Percentiles rank a stretch among this genome's conserved stretches.
phyloP scores from a whole-genome alignment of 2,113 vertebrate genomes.

The zebrafish (Danio rerio) region DNA sequence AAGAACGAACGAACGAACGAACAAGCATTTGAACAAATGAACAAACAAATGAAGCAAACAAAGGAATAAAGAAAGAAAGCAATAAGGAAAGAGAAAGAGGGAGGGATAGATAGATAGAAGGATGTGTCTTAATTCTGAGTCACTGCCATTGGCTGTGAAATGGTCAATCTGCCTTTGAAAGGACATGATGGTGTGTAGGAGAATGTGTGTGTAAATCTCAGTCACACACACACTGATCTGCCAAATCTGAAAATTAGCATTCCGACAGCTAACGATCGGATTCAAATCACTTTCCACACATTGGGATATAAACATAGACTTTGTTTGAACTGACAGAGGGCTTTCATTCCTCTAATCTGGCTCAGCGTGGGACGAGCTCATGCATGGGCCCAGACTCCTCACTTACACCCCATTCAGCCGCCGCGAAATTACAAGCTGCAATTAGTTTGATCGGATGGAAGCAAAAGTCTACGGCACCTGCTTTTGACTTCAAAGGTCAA shows the following conservation, averaged over 20 bases:
- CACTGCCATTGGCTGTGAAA: constrained; percentile 2
- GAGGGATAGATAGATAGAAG: neutral
- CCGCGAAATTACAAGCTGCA: neutral
- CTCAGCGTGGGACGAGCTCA: constrained; percentile 8
- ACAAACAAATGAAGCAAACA: neutral
- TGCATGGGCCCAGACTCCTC: neutral
- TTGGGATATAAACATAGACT: constrained; percentile 32
- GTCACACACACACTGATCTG: neutral
- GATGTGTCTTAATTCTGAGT: neutral
- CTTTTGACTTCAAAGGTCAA: constrained; percentile 31
- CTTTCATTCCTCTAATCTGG: constrained; percentile 33
- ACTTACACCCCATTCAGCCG: constrained; percentile 23
- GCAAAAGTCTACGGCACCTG: neutral
- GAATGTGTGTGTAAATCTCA: neutral
- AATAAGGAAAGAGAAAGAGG: neutral
- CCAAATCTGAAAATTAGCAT: constrained; percentile 39
- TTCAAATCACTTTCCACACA: constrained; percentile 35
- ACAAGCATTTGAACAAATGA: neutral
- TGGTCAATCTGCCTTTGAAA: constrained; percentile 31
- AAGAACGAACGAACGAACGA: neutral
- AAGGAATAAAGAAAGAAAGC: neutral
- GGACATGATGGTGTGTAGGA: neutral
- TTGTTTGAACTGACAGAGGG: constrained; percentile 40
- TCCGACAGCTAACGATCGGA: constrained; percentile 10
- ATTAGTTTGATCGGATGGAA: neutral